Percentiles rank a stretch among this genome's conserved stretches.
phyloP scores from a whole-genome alignment of 1,140 invertebrate genomes.

The Ceratosolen fusciceps region DNA sequence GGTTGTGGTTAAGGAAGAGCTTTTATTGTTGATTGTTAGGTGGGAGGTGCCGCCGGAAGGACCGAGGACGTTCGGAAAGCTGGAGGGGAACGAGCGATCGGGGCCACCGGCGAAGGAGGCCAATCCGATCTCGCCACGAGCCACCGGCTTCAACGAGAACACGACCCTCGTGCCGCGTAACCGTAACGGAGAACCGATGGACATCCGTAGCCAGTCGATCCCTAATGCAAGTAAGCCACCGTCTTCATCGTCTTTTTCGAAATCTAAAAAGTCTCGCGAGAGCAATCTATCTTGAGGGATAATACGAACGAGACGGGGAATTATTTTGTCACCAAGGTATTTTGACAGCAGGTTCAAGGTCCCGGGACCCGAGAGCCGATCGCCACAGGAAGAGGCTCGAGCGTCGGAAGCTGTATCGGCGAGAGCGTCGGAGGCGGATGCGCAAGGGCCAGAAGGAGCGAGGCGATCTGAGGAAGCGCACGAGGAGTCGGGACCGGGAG shows the following conservation, averaged over 20 bases:
- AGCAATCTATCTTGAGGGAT: too few relatives aligned
- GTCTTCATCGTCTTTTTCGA: too few relatives aligned
- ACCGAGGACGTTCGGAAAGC: not conserved
- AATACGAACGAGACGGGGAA: too few relatives aligned
- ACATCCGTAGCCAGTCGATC: not conserved
- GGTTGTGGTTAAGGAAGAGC: conserved; percentile 37
- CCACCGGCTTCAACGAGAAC: conserved; percentile 59
- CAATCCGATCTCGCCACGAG: conserved; percentile 51
- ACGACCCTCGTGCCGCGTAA: conserved; percentile 49
- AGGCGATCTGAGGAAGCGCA: conserved; percentile 55
- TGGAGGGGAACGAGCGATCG: conserved; percentile 23
- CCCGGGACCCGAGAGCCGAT: not conserved
- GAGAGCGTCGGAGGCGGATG: conserved; percentile 38
- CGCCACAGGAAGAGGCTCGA: conserved; percentile 34
- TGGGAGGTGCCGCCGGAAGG: conserved; percentile 60
- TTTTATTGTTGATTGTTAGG: conserved; percentile 64
- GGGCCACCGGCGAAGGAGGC: conserved; percentile 54
- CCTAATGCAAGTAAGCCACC: conserved; percentile 48
- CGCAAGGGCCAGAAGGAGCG: conserved; percentile 45
- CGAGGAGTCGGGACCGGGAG: conserved; percentile 54
- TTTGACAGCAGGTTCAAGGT: not conserved
- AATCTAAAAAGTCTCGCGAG: too few relatives aligned
- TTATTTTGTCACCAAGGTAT: too few relatives aligned
- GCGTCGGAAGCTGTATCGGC: conserved; percentile 48
- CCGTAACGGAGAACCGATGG: conserved; percentile 14